A percentile compares a stretch with the other conserved stretches of the same genome.
Conservation (phyloP, 2,113 vertebrate species). For the Lamprotornis superbus region DNA sequence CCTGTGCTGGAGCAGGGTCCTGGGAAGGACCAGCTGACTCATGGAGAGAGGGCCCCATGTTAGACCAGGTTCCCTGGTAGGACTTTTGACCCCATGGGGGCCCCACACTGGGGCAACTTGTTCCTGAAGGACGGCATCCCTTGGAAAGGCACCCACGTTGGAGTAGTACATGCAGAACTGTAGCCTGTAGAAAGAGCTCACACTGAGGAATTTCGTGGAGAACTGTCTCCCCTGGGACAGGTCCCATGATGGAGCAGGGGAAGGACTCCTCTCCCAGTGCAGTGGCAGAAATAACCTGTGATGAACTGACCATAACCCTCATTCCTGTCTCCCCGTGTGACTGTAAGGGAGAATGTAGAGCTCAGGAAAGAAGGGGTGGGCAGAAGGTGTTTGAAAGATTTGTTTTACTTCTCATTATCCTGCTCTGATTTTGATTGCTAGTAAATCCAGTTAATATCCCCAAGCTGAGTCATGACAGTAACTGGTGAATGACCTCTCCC, state of each 20-base stretch:
- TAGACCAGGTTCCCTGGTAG: not conserved
- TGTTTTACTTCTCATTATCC: not conserved
- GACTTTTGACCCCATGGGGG: rapidly evolving
- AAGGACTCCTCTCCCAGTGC: not conserved
- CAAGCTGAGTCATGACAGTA: not conserved
- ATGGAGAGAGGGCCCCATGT: not conserved
- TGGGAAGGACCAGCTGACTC: not conserved
- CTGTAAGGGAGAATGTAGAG: not conserved
- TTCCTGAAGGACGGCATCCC: not conserved
- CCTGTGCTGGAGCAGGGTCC: not conserved
- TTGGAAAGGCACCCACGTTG: not conserved
- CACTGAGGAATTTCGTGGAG: not conserved
- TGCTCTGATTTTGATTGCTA: not conserved
- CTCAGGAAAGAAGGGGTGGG: not conserved
- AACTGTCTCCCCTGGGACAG: no score
- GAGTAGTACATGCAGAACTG: not conserved
- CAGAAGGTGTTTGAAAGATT: not conserved
- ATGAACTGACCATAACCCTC: not conserved
- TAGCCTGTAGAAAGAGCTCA: not conserved
- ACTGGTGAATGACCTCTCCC: not conserved
- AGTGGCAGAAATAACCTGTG: not conserved
- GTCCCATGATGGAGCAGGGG: not conserved
- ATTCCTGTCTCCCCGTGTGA: not conserved
- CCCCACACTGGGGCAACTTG: not conserved
- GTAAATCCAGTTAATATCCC: not conserved